Evolutionary conservation across 2,888 invertebrate genomes (phyloP), one percentile per base, ranked within the genome.

Genomic region (Parnassius smintheus): DNA sequence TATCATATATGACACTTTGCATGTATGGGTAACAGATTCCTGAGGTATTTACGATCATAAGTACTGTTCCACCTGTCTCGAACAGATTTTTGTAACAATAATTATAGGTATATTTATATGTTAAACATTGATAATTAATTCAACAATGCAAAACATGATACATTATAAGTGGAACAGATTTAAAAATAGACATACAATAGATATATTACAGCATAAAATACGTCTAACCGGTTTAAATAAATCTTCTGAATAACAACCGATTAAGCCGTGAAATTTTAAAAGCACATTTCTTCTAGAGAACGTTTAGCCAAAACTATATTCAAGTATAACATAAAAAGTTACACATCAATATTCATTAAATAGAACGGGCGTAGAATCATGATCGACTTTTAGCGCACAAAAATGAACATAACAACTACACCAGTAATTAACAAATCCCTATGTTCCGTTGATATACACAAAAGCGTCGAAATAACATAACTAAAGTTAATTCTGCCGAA

Each of bases 31-130:
- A 86, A 86, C 86, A 79, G 77, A 66, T 72, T 64, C 71, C 65
- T 80, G 86, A 86, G 86, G 86, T 86, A 85, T 80, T 76, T 67
- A 70, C 72, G 64, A 65, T 67, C 56, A 72, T 70, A 71, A 75
- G 77, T 77, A 80, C 81, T 81, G 82, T 81, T 79, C 83, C 82
- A 81, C 80, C 78, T 70, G 13, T 13, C 13, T 13, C 56, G 65
- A 66, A 56, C 71, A 74, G 64, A 70, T 68, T 66, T 65, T 68
- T 68, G 66, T 70, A 71, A 73, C 69, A 72, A 35, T 35, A 35
- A 7, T 35, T 63, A 65, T 58, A 56, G 41, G 49, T 49, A 48
- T 49, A 13, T 41, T 13, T 46, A 8, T 41, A 53, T 25, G 25
- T 35, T 22, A 46, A 59, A 52, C 12, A 52, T 46, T 50, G 42